These are phyloP conservation scores for Porites lobata DNA, from an alignment of 92 coral and sea anemone species.

Conservation along the genomic window DNA sequence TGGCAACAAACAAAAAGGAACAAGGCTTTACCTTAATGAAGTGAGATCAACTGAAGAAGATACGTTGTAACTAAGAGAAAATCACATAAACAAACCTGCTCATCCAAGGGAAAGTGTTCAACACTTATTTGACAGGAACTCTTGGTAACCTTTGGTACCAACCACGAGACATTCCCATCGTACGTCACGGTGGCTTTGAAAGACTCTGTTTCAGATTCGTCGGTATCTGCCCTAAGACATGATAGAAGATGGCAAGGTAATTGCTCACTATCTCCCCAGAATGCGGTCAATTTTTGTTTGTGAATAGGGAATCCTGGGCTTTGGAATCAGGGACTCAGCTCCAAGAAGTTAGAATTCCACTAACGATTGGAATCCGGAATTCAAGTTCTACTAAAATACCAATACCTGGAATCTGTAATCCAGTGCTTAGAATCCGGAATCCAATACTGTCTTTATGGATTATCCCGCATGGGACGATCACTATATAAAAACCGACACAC, in stretches of 20 bases:
- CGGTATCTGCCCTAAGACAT: constrained; percentile 58
- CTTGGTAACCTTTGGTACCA: constrained; percentile 79
- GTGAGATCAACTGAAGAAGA: background rate
- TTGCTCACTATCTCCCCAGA: background rate
- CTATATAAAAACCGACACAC: too few species aligned
- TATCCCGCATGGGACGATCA: too few species aligned
- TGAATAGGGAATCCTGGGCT: background rate
- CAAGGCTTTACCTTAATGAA: background rate
- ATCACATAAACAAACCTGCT: constrained; percentile 68
- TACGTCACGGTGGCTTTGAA: constrained; percentile 74
- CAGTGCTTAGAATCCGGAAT: too few species aligned
- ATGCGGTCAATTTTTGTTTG: background rate
- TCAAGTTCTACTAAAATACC: too few species aligned
- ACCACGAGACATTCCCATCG: constrained; percentile 87
- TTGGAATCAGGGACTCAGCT: background rate
- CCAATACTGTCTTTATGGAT: too few species aligned
- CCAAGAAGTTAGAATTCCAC: too few species aligned
- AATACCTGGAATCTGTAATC: too few species aligned
- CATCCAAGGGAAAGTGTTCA: constrained; percentile 90
- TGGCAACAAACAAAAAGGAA: too few species aligned
- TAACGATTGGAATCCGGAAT: too few species aligned
- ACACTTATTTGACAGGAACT: constrained; percentile 94
- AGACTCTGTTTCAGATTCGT: constrained; percentile 47
- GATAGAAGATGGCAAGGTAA: background rate
- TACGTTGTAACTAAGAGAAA: background rate